phyloP scores from a whole-genome alignment of 1,140 invertebrate genomes.

The Luehdorfia chinensis region DNA sequence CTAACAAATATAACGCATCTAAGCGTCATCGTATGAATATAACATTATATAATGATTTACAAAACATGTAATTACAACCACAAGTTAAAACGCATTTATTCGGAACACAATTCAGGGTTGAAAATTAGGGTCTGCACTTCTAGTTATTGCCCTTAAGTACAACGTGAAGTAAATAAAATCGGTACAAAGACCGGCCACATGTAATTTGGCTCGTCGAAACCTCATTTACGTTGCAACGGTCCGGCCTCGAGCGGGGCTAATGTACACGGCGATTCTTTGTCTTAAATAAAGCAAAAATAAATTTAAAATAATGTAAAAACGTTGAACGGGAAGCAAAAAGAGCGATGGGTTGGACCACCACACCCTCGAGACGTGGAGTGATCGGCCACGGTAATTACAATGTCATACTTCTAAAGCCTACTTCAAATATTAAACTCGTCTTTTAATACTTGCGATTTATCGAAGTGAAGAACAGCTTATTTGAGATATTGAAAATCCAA shows the following conservation, averaged over 20 bases:
- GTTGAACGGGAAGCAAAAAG: slow-evolving; percentile 60
- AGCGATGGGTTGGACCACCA: slow-evolving; percentile 54
- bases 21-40: no score
- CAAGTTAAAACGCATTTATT: no score
- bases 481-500: not conserved
- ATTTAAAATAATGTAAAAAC: slow-evolving; percentile 65
- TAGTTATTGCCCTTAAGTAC: slow-evolving; percentile 74
- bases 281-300: slow-evolving; percentile 63
- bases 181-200: slow-evolving; percentile 54
- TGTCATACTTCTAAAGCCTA: slow-evolving; percentile 54
- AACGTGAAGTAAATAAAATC: slow-evolving; percentile 71
- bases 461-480: slow-evolving; percentile 13
- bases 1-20: no score
- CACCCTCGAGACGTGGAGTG: slow-evolving; percentile 51
- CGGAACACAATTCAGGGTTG: slow-evolving; percentile 34
- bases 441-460: slow-evolving; percentile 19
- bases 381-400: slow-evolving; percentile 58
- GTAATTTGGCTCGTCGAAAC: slow-evolving; percentile 68
- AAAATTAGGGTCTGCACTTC: slow-evolving; percentile 56
- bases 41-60: no score
- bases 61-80: no score
- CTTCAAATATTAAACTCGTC: slow-evolving; percentile 38
- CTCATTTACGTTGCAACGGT: slow-evolving; percentile 64
- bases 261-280: slow-evolving; percentile 49
- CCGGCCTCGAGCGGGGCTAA: slow-evolving; percentile 49